Evolutionary conservation across 2,888 invertebrate genomes (phyloP).

Genomic region (Leptinotarsa tumamoca): DNA sequence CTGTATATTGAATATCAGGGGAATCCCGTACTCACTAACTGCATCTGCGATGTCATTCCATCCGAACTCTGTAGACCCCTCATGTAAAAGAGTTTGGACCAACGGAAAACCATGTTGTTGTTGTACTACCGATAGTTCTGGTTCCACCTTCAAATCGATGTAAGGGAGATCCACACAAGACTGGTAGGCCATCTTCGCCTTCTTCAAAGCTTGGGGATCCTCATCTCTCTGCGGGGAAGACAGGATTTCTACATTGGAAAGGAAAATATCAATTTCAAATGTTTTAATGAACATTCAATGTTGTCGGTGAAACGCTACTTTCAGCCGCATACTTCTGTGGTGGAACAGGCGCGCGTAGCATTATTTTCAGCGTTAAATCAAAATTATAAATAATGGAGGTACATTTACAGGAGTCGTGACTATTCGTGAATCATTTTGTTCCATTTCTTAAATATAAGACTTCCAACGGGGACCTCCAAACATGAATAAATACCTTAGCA

Average conservation of each 20-base stretch:
- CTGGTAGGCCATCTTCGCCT: conserved; percentile 61
- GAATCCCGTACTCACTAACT: conserved; percentile 62
- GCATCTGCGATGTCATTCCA: conserved; percentile 62
- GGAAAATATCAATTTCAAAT: background rate
- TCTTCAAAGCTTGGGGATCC: conserved; percentile 61
- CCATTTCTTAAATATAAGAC: too few species aligned
- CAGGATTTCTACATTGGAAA: conserved; percentile 55
- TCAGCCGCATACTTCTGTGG: too few species aligned
- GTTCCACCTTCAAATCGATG: conserved; percentile 50
- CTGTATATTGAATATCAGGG: conserved; percentile 61
- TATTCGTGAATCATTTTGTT: too few species aligned
- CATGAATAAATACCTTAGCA: background rate
- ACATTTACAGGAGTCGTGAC: too few species aligned
- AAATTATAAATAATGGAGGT: too few species aligned
- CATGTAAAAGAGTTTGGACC: conserved; percentile 39
- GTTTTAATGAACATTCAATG: too few species aligned
- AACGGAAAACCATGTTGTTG: conserved; percentile 61
- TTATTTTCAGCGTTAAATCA: too few species aligned
- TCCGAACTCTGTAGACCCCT: conserved; percentile 33
- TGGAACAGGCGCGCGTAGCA: too few species aligned
- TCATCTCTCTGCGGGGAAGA: conserved; percentile 43
- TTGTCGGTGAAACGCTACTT: too few species aligned
- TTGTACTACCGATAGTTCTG: conserved; percentile 59
- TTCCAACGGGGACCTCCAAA: too few species aligned
- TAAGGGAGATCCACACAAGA: conserved; percentile 59